Conservation (phyloP, 2,888 invertebrate genomes). For the Trichopria drosophilae region DNA sequence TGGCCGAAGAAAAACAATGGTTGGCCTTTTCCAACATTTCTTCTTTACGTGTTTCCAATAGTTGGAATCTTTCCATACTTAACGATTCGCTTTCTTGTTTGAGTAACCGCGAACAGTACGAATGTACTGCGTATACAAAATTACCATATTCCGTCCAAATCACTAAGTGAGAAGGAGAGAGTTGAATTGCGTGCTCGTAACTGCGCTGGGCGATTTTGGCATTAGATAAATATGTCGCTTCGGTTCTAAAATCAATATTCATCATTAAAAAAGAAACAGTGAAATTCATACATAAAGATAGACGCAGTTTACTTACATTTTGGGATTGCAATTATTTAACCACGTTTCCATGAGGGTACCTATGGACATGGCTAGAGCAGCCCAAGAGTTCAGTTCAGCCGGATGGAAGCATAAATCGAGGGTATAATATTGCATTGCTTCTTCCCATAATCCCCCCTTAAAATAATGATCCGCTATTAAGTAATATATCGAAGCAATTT, state of each 20-base stretch:
- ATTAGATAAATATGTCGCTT: constrained; percentile 69
- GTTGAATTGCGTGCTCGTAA: constrained; percentile 76
- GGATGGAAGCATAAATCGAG: constrained; percentile 82
- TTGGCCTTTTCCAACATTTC: constrained; percentile 78
- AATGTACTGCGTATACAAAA: constrained; percentile 86
- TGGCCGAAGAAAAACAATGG: constrained; percentile 75
- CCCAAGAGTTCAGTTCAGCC: constrained; percentile 86
- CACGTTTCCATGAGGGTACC: constrained; percentile 77
- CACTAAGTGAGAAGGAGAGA: constrained; percentile 74
- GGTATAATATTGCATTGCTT: constrained; percentile 80
- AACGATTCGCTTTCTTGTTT: constrained; percentile 78
- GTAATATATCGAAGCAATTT: constrained; percentile 79
- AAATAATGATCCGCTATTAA: constrained; percentile 91
- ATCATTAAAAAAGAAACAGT: constrained; percentile 7
- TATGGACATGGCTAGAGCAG: constrained; percentile 81
- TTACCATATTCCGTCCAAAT: constrained; percentile 91
- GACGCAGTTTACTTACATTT: constrained; percentile 62
- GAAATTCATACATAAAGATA: constrained; percentile 7
- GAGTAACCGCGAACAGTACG: constrained; percentile 83
- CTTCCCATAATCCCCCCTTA: constrained; percentile 72
- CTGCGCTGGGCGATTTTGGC: constrained; percentile 77
- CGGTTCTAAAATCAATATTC: constrained; percentile 48
- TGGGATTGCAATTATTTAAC: constrained; percentile 73
- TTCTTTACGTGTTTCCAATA: constrained; percentile 76
- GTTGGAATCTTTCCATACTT: constrained; percentile 73